These are phyloP conservation scores for Hypselothyrea guttata DNA, from an alignment of 2,888 invertebrate genomes.

Conservation along the genomic window DNA sequence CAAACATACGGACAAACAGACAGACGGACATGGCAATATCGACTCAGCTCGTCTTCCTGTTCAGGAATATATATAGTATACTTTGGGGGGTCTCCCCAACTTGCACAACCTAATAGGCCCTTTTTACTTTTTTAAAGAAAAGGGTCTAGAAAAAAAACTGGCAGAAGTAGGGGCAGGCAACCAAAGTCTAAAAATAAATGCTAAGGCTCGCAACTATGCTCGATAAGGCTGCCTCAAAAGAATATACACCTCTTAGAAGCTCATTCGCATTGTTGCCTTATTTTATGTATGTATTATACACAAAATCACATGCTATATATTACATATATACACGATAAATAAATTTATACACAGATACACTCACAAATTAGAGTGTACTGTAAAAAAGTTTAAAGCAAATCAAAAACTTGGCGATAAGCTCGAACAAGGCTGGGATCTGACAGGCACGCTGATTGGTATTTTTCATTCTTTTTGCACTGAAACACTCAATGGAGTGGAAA, in stretches of 20 bases:
- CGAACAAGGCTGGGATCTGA: conserved; percentile 67
- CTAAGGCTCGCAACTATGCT: conserved; percentile 42
- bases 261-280: conserved; percentile 38
- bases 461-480: conserved; percentile 30
- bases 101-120: no score
- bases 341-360: background rate
- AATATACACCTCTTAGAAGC: conserved; percentile 40
- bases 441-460: conserved; percentile 74
- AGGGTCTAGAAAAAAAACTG: conserved; percentile 22
- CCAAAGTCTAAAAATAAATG: conserved; percentile 40
- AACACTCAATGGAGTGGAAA: background rate
- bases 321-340: conserved; percentile 7
- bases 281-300: conserved; percentile 29
- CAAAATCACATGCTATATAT: conserved; percentile 17
- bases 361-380: conserved; percentile 10
- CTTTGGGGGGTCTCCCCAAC: no score
- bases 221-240: conserved; percentile 61
- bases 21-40: no score
- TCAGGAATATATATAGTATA: no score
- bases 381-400: conserved; percentile 72
- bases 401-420: conserved; percentile 74
- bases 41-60: no score
- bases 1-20: no score
- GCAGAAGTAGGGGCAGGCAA: conserved; percentile 23
- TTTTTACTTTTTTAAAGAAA: no score